Base-by-base conservation (phyloP, 2,113 vertebrate genomes). In the Gallinago undulata region DNA sequence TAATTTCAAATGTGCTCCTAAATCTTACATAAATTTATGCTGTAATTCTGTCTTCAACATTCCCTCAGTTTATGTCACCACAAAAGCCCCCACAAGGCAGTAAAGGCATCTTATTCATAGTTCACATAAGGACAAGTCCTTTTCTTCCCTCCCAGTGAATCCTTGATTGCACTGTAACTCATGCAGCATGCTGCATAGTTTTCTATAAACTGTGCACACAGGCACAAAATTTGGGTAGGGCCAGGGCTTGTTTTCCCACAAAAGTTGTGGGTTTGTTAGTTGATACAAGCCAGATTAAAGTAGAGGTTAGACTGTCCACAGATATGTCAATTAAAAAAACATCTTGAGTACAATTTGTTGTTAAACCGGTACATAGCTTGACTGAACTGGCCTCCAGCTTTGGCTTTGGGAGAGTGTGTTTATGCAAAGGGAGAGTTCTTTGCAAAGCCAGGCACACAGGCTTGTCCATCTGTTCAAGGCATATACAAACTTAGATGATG, bases 41-140 rank as follows among this genome's bases (percentile, higher is more conserved):
- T 81, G 67, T 41, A 92, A 85, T 94, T 91, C 84, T 87, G 30
- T 81, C 75, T 89, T 37, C 51, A 75, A 47, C 51, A 55, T 89
- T 77, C 63, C 30, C 70, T 90, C 43, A 18, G 66, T 79, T 92
- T 84, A 62, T 89, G 93, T 89, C 68, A 93, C 87, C 23, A 45
- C 1, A 5, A 94, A 94, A 96, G 56, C n/a, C 85, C 51, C 77
- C 84, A 47, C 22, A 43, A 93, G 74, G 64, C 90, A 85, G 78
- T 89, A 82, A 60, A 87, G 41, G 73, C 77, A 87, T 96, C 31
- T 87, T 94, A 90, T 86, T 64, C 31, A 45, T 68, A 76, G 96
- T 95, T 97, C 89, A 93, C 19, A 7, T 41, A 51, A 96, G 97
- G 94, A 94, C 95, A 92, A 94, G 68, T 77, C 59, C 74, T 91